Evolutionary conservation across 1,140 invertebrate species (phyloP), one percentile per base, ranked within the genome.

Genomic region (Battus philenor): DNA sequence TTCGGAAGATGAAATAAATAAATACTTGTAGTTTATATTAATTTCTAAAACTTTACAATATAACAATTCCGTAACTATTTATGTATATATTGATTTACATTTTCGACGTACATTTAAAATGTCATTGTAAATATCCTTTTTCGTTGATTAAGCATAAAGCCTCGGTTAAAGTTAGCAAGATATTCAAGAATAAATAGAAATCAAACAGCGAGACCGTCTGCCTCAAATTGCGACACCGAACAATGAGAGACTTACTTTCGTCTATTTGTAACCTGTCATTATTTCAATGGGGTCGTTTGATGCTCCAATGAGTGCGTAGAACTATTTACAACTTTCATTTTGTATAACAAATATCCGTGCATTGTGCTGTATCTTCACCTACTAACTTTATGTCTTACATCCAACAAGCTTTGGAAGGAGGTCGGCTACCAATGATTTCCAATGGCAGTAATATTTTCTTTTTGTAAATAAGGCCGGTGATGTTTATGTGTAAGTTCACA

Each of bases 261-360:
- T 70, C 62, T 62, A 76, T 79, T 79, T 74, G 75, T 74, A 72
- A 66, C 55, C 59, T 72, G 72, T 76, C 73, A 69, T 67, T 69
- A 67, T 50, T 44, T 66, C 56, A 69, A 76, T 69, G 57, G 62
- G 41, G 46, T 38, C 47, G 59, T 75, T 71, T 72, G 62, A 75
- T 68, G 71, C 57, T 65, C 64, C 60, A 66, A 64, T 66, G 71
- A 61, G 55, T 63, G 41, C 49, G 46, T 53, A 51, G 46, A 62
- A 58, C 61, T 58, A 47, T 53, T 47, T 62, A 45, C 47, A 53
- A 61, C 67, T 73, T 73, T 73, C 68, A 41, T 68, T 68, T 54
- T 39, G 50, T 54, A 34, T 55, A 38, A 50, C 22, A 59, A 47
- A 38, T 34, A 44, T 62, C 33, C 44, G 48, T 27, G 43, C 45